Percentiles rank a stretch among this genome's conserved stretches.
Conservation (phyloP, 2,888 invertebrate genomes). For the Hirtodrosophila trivittata region DNA sequence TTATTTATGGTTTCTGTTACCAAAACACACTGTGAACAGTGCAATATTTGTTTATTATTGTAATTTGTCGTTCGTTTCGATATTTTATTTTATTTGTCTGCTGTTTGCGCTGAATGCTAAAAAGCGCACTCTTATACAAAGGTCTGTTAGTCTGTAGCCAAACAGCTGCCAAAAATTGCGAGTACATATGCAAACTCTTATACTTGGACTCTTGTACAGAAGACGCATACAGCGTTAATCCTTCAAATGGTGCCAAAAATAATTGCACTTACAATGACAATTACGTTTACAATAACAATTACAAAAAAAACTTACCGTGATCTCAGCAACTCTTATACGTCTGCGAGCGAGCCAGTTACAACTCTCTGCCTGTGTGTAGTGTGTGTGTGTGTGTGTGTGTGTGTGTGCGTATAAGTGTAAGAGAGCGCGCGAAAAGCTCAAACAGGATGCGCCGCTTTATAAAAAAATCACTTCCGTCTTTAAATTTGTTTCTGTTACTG, state of each 20-base stretch:
- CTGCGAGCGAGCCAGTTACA: conserved; percentile 24
- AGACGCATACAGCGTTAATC: conserved; percentile 3
- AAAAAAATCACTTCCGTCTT: conserved; percentile 63
- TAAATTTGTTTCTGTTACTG: conserved; percentile 28
- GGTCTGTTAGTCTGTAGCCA: too few species aligned
- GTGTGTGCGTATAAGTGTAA: conserved; percentile 1
- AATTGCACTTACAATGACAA: neutral
- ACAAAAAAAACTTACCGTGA: conserved; percentile 38
- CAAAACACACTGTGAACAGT: too few species aligned
- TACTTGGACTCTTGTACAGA: too few species aligned
- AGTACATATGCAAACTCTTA: too few species aligned
- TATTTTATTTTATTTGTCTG: neutral
- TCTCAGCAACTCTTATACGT: conserved; percentile 43
- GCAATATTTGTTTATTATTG: conserved; percentile 36
- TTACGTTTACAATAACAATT: conserved; percentile 26
- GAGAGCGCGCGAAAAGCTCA: conserved; percentile 42
- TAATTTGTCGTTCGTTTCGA: conserved; percentile 17
- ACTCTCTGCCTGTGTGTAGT: conserved; percentile 41
- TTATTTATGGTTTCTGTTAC: conserved; percentile 31
- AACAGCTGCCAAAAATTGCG: too few species aligned
- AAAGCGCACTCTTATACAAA: too few species aligned
- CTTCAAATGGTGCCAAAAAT: conserved; percentile 2
- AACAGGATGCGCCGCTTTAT: conserved; percentile 67
- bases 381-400: conserved; percentile 12
- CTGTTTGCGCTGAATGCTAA: too few species aligned